These are phyloP conservation scores for Corythornis cristatus DNA, from an alignment of 2,113 vertebrate species.

Conservation along the genomic window DNA sequence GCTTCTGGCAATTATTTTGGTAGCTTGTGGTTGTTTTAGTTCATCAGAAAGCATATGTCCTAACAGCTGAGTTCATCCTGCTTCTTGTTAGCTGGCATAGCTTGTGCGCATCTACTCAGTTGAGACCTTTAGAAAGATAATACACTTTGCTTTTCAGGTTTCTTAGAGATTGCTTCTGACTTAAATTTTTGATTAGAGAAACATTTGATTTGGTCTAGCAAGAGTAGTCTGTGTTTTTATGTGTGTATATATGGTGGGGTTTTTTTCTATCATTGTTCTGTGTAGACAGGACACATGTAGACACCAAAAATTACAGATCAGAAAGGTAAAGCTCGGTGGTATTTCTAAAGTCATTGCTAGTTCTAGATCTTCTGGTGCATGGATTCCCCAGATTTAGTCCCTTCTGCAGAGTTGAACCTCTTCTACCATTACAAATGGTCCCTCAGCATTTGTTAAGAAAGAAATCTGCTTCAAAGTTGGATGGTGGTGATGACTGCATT, in stretches of 20 bases:
- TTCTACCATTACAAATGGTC: background rate
- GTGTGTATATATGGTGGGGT: rapidly evolving
- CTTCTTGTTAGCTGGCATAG: background rate
- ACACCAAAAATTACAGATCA: background rate
- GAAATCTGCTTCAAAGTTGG: background rate
- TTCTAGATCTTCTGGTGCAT: background rate
- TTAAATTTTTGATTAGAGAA: background rate
- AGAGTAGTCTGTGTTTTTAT: background rate
- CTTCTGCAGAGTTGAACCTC: background rate
- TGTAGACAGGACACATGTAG: background rate
- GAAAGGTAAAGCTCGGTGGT: background rate
- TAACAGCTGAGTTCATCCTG: background rate
- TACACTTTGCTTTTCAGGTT: background rate
- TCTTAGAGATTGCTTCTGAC: background rate
- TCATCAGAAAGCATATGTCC: background rate
- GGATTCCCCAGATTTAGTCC: background rate
- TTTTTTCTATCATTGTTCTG: background rate
- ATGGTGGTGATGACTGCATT: background rate
- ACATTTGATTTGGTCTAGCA: background rate
- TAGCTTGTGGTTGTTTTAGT: background rate
- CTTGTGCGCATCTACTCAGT: background rate
- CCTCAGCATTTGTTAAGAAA: background rate
- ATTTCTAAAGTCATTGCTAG: background rate
- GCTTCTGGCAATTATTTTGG: background rate
- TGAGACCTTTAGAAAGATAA: background rate